Base-by-base conservation (phyloP, 2,797 vertebrate genomes). In the Kryptopterus vitreolus region DNA sequence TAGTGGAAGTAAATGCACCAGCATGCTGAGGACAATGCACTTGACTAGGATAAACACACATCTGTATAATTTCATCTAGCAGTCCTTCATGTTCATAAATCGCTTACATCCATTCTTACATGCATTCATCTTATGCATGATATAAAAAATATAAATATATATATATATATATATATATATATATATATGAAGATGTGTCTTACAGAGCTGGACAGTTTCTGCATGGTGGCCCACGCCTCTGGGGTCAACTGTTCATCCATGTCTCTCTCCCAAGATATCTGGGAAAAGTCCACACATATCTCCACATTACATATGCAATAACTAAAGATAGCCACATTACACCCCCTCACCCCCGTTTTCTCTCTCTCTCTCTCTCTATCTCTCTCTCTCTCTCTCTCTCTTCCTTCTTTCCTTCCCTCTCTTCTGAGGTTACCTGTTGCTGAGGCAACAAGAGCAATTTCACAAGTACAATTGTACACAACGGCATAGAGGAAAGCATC, bases 261-360 rank as follows among this genome's bases (percentile, higher is more conserved):
- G 78, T 93, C 91, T 84, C 89, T 89, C 77, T 92, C 93, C 92
- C 93, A 94, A n/a, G 79, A 83, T 81, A 92, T 90, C 92, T 94
- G 89, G 24, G 63, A 26, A 65, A 24, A 83, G 77, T 33, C 57
- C 61, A 82, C 33, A 80, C 31, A 84, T 24, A 83, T 66, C 16
- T 43, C 29, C n/a, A 81, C 13, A 72, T 79, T 82, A 53, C 20
- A 73, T 73, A 26, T 73, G 66, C 65, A 66, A 71, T 73, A 63
- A 69, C 46, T 35, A 58, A 61, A 77, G 52, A 72, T 76, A 66
- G 72, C 75, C 53, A 79, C 71, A 86, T 59, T 82, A 82, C 43
- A 70, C 18, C 55, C 18, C 69, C 77, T 26, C 59, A 10, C 38
- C 38, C 38, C 38, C 38, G 38, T 43, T 43, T 43, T 43, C 10